These are phyloP conservation scores for Parascotia fuliginaria DNA, from an alignment of 2,888 invertebrate genomes.

Conservation along the genomic window DNA sequence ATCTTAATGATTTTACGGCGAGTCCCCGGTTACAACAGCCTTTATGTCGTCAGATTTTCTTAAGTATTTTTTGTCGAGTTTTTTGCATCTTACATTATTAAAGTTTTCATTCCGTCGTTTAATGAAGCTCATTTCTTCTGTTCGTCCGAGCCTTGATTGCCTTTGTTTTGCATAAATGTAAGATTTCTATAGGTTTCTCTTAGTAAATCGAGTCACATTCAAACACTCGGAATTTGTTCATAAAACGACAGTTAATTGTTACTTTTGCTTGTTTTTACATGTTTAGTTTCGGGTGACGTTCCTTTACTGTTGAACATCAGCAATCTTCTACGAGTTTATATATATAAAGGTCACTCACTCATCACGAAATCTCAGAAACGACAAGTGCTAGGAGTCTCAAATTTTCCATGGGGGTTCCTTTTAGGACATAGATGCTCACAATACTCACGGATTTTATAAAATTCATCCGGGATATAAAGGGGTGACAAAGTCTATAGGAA, in stretches of 20 bases:
- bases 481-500: no score
- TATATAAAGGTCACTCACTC: no score
- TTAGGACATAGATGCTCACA: no score
- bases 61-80: slow-evolving; percentile 84
- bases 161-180: slow-evolving; percentile 86
- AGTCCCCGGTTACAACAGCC: slow-evolving; percentile 85
- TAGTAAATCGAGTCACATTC: slow-evolving; percentile 77
- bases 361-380: no score
- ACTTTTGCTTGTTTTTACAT: slow-evolving; percentile 49
- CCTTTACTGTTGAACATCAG: no score
- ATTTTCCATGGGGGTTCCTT: no score
- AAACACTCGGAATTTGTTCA: slow-evolving; percentile 75
- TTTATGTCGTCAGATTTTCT: slow-evolving; percentile 87
- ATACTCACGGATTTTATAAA: no score
- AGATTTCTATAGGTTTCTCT: slow-evolving; percentile 83
- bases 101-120: slow-evolving; percentile 85
- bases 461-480: no score
- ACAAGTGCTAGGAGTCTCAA: no score
- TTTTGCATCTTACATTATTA: slow-evolving; percentile 86
- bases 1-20: slow-evolving; percentile 87
- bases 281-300: no score
- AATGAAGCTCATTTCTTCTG: slow-evolving; percentile 86
- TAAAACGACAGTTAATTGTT: slow-evolving; percentile 72
- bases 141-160: slow-evolving; percentile 84
- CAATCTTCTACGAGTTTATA: no score